phyloP scores from a whole-genome alignment of 2,888 invertebrate genomes.

The Drosophila bunnanda region DNA sequence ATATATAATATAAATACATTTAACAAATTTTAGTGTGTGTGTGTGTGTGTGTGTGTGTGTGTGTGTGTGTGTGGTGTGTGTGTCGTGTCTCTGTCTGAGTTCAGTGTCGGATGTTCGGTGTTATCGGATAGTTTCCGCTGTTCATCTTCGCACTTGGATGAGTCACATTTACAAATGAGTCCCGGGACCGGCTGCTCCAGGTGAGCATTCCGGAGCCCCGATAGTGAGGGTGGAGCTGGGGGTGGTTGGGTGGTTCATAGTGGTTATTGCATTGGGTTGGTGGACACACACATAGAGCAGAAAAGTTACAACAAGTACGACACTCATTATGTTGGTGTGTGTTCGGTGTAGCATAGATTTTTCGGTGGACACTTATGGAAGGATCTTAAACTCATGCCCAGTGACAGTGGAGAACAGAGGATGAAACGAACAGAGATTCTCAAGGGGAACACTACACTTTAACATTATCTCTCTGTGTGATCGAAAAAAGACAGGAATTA shows the following conservation, averaged over 20 bases:
- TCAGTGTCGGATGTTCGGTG: constrained; percentile 20
- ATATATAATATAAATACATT: constrained; percentile 84
- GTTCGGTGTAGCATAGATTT: background rate
- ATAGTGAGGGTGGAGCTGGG: constrained; percentile 32
- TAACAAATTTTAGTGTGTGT: constrained; percentile 79
- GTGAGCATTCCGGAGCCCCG: constrained; percentile 28
- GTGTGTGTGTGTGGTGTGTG: constrained; percentile 33
- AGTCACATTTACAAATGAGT: constrained; percentile 40
- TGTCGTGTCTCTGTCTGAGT: constrained; percentile 42
- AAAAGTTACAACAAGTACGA: constrained; percentile 49
- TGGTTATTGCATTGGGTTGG: constrained; percentile 8
- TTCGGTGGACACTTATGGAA: constrained; percentile 31
- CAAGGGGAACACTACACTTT: constrained; percentile 33
- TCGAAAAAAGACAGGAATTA: constrained; percentile 26
- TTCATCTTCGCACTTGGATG: constrained; percentile 36
- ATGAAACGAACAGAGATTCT: constrained; percentile 27
- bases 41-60: constrained; percentile 56
- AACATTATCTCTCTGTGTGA: constrained; percentile 18
- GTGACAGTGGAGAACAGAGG: constrained; percentile 15
- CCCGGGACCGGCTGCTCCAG: constrained; percentile 15
- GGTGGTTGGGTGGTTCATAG: constrained; percentile 16
- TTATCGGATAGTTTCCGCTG: constrained; percentile 38
- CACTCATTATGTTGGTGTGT: constrained; percentile 34
- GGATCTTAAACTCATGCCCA: constrained; percentile 66
- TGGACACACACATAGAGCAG: constrained; percentile 41